A percentile compares a stretch with the other conserved stretches of the same genome.
Evolutionary conservation across 23 tunicate genomes (phyloP).

Genomic region (Aplidium turbinatum): DNA sequence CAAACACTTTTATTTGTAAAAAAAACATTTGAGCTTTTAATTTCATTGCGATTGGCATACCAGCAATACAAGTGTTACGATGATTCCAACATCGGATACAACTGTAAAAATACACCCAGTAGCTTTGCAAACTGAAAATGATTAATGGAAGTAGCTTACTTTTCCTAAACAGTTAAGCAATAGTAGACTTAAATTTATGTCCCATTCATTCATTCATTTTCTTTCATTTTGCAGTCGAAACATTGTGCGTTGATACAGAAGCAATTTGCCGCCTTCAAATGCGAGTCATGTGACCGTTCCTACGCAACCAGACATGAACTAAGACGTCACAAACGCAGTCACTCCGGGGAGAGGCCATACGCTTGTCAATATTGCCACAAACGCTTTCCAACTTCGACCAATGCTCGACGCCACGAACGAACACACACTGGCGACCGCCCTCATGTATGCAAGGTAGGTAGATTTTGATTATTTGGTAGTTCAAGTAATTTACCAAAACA

Average conservation of each 20-base stretch:
- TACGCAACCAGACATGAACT: slow-evolving; percentile 82
- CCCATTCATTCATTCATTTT: too few species aligned
- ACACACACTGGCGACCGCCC: slow-evolving; percentile 84
- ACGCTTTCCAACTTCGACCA: slow-evolving; percentile 83
- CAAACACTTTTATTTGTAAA: too few species aligned
- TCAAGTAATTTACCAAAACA: not conserved
- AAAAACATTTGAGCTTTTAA: too few species aligned
- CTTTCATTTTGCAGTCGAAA: slow-evolving; percentile 25
- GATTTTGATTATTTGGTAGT: not conserved
- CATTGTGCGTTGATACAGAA: slow-evolving; percentile 38
- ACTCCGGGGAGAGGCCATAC: slow-evolving; percentile 83
- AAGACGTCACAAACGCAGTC: slow-evolving; percentile 63
- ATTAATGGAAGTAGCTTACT: too few species aligned
- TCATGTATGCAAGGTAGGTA: slow-evolving; percentile 65
- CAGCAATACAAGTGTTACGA: too few species aligned
- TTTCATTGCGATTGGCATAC: too few species aligned
- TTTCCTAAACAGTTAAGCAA: too few species aligned
- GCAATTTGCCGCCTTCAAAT: slow-evolving; percentile 46
- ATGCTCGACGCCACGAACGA: slow-evolving; percentile 80
- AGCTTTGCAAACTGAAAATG: too few species aligned
- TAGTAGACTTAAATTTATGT: too few species aligned
- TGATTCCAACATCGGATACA: too few species aligned
- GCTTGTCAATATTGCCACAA: slow-evolving; percentile 67
- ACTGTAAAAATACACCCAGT: too few species aligned
- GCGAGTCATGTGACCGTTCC: slow-evolving; percentile 68